Percentiles rank a stretch among this genome's conserved stretches.
Conservation (phyloP, 1,140 invertebrate species). For the Coptotermes formosanus region DNA sequence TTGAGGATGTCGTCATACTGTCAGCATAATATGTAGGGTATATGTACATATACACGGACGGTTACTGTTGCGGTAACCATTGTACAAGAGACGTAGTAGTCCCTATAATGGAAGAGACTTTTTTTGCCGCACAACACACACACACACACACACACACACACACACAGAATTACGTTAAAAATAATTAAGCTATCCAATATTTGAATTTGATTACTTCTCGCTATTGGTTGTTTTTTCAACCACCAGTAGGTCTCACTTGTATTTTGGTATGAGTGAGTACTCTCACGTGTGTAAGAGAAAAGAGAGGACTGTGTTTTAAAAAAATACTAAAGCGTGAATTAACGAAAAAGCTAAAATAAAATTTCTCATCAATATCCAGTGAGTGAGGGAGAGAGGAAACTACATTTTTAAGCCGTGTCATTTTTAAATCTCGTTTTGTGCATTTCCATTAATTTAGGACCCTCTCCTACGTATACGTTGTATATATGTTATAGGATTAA, state of each 20-base stretch:
- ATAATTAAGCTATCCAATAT: constrained; percentile 16
- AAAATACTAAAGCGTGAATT: not conserved
- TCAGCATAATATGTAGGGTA: constrained; percentile 7
- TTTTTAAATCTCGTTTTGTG: constrained; percentile 19
- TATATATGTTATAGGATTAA: constrained; percentile 14
- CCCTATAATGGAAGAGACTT: not conserved
- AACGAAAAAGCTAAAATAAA: constrained; percentile 17
- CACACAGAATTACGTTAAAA: constrained; percentile 10
- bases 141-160: not conserved
- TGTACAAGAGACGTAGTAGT: constrained; percentile 1
- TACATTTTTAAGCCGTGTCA: constrained; percentile 3
- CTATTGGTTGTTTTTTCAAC: constrained; percentile 14
- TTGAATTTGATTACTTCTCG: constrained; percentile 13
- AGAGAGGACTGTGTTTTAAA: not conserved
- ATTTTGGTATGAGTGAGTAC: not conserved
- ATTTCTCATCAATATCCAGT: constrained; percentile 9
- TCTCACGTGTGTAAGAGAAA: constrained; percentile 9
- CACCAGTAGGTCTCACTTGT: not conserved
- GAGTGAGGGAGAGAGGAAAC: not conserved
- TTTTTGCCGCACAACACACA: not conserved
- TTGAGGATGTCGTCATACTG: constrained; percentile 10
- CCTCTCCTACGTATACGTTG: not conserved
- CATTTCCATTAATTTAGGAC: not conserved
- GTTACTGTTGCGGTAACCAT: not conserved
- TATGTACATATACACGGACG: not conserved